These are phyloP conservation scores for Hyles euphorbiae DNA, from an alignment of 1,140 invertebrate species.

Conservation along the genomic window DNA sequence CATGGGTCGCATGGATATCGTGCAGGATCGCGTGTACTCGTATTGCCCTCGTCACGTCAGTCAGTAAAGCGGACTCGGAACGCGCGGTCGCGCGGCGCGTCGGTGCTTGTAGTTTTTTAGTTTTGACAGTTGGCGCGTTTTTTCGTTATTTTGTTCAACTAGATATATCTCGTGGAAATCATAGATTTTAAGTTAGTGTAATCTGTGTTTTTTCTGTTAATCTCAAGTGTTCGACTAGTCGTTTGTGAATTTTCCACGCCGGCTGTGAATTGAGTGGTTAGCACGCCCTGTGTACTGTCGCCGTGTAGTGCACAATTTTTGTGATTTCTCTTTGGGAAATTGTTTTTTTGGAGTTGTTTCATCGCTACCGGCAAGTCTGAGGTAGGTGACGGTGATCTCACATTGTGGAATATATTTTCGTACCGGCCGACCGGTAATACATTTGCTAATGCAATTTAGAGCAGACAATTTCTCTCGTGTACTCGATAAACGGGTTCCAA, in stretches of 20 bases:
- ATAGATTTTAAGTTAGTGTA: constrained; percentile 71
- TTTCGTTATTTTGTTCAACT: constrained; percentile 60
- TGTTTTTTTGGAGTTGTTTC: constrained; percentile 38
- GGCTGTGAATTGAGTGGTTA: constrained; percentile 66
- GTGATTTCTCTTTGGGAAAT: constrained; percentile 58
- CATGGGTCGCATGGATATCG: constrained; percentile 39
- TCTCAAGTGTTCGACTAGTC: constrained; percentile 61
- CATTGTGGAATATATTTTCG: constrained; percentile 1
- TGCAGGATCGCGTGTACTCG: constrained; percentile 37
- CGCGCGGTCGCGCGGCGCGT: constrained; percentile 61
- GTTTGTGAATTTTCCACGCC: constrained; percentile 61
- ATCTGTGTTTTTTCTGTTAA: constrained; percentile 69
- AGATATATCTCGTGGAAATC: constrained; percentile 62
- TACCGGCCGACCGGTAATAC: not conserved
- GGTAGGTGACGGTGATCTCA: constrained; percentile 35
- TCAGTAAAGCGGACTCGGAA: constrained; percentile 68
- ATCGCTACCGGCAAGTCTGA: constrained; percentile 41
- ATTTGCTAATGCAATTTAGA: constrained; percentile 39
- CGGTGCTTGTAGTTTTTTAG: constrained; percentile 73
- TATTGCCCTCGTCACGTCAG: constrained; percentile 40
- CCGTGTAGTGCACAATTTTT: constrained; percentile 55
- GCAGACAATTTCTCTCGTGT: constrained; percentile 45
- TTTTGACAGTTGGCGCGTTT: constrained; percentile 73
- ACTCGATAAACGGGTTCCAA: constrained; percentile 55
- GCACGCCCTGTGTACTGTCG: constrained; percentile 60